Evolutionary conservation across 2,797 vertebrate species (phyloP).

Genomic region (Pangasius sanitwongsei): DNA sequence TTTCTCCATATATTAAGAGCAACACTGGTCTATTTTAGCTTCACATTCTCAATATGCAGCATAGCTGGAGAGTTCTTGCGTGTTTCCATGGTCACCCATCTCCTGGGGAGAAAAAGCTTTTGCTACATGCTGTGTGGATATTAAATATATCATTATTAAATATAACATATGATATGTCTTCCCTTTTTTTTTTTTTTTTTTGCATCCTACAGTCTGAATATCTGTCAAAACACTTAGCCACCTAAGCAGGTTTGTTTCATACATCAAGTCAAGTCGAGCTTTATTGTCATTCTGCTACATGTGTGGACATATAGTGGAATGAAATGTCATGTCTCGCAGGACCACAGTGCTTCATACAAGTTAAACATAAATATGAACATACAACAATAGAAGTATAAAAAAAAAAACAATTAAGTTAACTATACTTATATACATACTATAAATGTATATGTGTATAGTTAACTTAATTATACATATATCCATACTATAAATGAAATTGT

Average conservation of each 20-base stretch:
- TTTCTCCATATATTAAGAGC: conserved; percentile 27
- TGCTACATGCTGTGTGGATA: conserved; percentile 25
- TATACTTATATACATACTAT: too few relatives aligned
- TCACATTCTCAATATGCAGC: conserved; percentile 37
- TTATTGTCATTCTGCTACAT: too few relatives aligned
- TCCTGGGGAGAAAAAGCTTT: conserved; percentile 34
- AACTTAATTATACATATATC: too few relatives aligned
- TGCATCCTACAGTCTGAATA: neutral
- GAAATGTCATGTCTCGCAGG: too few relatives aligned
- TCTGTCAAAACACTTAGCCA: neutral
- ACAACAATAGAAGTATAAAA: too few relatives aligned
- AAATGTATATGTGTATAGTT: too few relatives aligned
- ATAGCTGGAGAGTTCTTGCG: conserved; percentile 25
- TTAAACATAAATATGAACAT: too few relatives aligned
- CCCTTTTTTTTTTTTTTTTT: neutral
- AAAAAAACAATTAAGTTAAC: too few relatives aligned
- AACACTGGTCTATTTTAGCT: conserved; percentile 31
- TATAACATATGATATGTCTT: conserved; percentile 40
- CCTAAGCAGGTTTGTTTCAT: neutral
- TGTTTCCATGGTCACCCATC: conserved; percentile 56
- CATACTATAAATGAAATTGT: too few relatives aligned
- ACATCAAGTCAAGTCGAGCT: too few relatives aligned
- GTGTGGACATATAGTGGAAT: too few relatives aligned
- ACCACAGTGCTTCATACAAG: too few relatives aligned
- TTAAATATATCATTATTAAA: conserved; percentile 34